A percentile compares a stretch with the other conserved stretches of the same genome.
These are phyloP conservation scores for Chloroclystis v-ata DNA, from an alignment of 2,888 invertebrate genomes.

Conservation along the genomic window DNA sequence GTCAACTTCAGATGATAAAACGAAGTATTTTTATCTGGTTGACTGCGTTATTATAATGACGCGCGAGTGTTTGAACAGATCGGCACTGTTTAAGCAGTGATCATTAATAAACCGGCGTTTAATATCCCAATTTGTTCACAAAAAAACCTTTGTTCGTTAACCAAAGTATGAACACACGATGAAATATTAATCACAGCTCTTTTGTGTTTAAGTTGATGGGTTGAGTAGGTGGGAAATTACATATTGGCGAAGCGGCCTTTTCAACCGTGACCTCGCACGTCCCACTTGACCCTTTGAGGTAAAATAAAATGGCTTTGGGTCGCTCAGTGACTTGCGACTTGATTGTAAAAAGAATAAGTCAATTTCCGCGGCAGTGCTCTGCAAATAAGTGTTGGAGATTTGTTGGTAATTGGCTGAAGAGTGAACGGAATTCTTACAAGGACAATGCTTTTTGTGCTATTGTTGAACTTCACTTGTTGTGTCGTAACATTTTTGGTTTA, in stretches of 20 bases:
- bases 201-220: conserved; percentile 34
- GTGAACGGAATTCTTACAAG: too few relatives aligned
- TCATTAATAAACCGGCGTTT: conserved; percentile 2
- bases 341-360: conserved; percentile 30
- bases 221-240: conserved; percentile 42
- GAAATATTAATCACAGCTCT: conserved; percentile 40
- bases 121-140: conserved; percentile 7
- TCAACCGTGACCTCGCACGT: conserved; percentile 37
- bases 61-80: background rate
- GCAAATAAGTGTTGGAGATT: conserved; percentile 1
- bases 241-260: conserved; percentile 42
- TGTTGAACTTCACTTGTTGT: too few relatives aligned
- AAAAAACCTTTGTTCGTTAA: conserved; percentile 1
- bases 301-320: conserved; percentile 28
- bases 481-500: too few relatives aligned
- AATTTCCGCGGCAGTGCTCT: conserved; percentile 18
- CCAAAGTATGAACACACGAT: conserved; percentile 23
- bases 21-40: background rate
- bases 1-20: background rate
- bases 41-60: background rate
- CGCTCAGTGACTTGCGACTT: conserved; percentile 25
- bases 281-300: conserved; percentile 43
- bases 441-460: too few relatives aligned
- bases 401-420: background rate
- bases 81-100: background rate